Evolutionary conservation across 2,888 invertebrate species (phyloP), one percentile per base, ranked within the genome.

Genomic region (Agriopis marginaria): DNA sequence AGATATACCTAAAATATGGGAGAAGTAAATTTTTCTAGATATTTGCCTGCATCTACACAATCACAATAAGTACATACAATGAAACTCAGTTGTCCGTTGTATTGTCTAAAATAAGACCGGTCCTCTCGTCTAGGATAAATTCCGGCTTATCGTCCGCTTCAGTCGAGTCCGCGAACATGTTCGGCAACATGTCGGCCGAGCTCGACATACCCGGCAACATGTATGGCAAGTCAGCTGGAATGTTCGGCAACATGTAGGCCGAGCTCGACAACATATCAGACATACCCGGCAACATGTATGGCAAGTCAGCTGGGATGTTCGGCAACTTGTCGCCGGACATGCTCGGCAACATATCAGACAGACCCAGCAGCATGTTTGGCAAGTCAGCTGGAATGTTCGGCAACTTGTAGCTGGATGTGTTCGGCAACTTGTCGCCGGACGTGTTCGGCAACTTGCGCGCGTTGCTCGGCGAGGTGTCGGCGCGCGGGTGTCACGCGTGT

Each of bases 401-500:
- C 6, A 32, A 32, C 32, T 32, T 32, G 32, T 32, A 0, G 3
- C 32, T 4, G 32, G n/a, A 45, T 7, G 6, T 12, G 56, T 17
- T 40, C 56, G 42, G 55, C 55, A 32, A 32, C 32, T 32, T 32
- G 32, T 32, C 5, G 3, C 32, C 32, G 32, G n/a, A 45, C 7
- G 6, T 12, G 59, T 32, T 14, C 42, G 42, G 56, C 56, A 17
- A 56, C 42, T 39, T 23, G 58, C n/a, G n/a, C 32, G 17, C n/a
- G 9, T 56, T 40, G 63, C 56, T 42, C 51, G 68, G 12, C 60
- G 50, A 40, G 40, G 44, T 65, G 63, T 53, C 39, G n/a, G 54
- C 17, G 60, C 50, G 56, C 23, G 47, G n/a, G 68, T 56, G 66
- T 70, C 70, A 71, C 67, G 72, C 65, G 32, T 62, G 63, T 17